These are phyloP conservation scores for Chaetodon trifasciatus DNA, from an alignment of 2,797 vertebrate species.

Conservation along the genomic window DNA sequence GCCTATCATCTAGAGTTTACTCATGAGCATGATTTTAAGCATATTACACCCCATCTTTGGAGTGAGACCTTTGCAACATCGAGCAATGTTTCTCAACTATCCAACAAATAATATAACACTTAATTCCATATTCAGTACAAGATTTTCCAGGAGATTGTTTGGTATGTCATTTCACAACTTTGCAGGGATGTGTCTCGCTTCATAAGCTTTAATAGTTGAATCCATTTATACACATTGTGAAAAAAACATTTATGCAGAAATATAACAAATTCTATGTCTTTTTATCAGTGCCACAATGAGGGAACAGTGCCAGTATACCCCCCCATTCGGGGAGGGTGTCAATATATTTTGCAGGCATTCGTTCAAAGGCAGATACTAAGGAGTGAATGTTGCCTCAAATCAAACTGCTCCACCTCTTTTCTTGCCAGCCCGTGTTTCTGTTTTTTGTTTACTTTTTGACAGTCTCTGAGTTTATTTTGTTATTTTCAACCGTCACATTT, in stretches of 20 bases:
- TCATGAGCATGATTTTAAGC: conserved; percentile 7
- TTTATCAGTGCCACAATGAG: conserved; percentile 21
- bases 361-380: conserved; percentile 49
- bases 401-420: conserved; percentile 44
- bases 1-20: conserved; percentile 8
- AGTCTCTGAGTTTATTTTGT: conserved; percentile 42
- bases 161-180: neutral
- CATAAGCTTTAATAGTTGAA: conserved; percentile 14
- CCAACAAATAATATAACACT: neutral
- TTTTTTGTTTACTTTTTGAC: conserved; percentile 62
- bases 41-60: neutral
- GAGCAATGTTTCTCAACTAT: neutral
- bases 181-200: conserved; percentile 7
- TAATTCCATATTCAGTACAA: neutral
- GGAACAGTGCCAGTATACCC: no score
- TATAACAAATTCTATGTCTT: neutral
- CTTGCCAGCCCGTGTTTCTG: conserved; percentile 39
- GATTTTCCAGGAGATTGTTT: neutral
- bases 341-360: conserved; percentile 48
- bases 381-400: conserved; percentile 42
- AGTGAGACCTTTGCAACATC: conserved; percentile 2
- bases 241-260: neutral
- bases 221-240: neutral
- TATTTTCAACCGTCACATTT: conserved; percentile 62
- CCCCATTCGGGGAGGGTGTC: no score